Evolutionary conservation across 2,888 invertebrate genomes (phyloP), one percentile per base, ranked within the genome.

Genomic region (Nephrotoma guestfalica): DNA sequence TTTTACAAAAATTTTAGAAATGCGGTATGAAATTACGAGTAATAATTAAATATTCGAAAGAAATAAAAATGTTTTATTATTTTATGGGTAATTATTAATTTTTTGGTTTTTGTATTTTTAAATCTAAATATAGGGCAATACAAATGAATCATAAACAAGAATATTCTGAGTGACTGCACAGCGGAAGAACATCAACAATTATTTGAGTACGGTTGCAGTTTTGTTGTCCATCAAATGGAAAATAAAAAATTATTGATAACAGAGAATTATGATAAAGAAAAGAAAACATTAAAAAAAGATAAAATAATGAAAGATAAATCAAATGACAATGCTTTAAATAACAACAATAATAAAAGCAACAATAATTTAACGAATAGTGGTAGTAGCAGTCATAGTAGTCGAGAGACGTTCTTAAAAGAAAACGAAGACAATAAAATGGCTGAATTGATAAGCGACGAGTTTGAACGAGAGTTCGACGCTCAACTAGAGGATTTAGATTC

Each of bases 401-500:
- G n/a, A 30, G 18, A 45, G 30, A 4, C 30, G 41, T 86, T 86
- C 41, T 41, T 83, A 15, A 45, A 15, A 47, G 86, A 87, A 83
- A 86, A 87, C 42, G 51, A 83, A 47, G 41, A 83, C 13, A 87
- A 87, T 40, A 13, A 41, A 87, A 87, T 47, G 51, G 40, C 83
- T 47, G 86, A 86, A 86, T 71, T 85, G 18, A 15, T 84, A n/a
- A 41, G 47, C 51, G 90, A 89, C n/a, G 90, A 89, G 86, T 92
- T 91, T 86, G 92, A 92, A 87, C 89, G 89, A 86, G 89, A 89
- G 30, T 91, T 91, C 86, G 91, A 91, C 51, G 90, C 89, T 11
- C 91, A 91, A n/a, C 91, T 91, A 91, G 90, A 89, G 57, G 90
- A 90, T 87, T 87, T 92, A 87, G 91, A 92, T 86, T 85, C 87